Percentiles rank a stretch among this genome's conserved stretches.
These are phyloP conservation scores for Polyergus mexicanus DNA, from an alignment of 1,140 invertebrate genomes.

Conservation along the genomic window DNA sequence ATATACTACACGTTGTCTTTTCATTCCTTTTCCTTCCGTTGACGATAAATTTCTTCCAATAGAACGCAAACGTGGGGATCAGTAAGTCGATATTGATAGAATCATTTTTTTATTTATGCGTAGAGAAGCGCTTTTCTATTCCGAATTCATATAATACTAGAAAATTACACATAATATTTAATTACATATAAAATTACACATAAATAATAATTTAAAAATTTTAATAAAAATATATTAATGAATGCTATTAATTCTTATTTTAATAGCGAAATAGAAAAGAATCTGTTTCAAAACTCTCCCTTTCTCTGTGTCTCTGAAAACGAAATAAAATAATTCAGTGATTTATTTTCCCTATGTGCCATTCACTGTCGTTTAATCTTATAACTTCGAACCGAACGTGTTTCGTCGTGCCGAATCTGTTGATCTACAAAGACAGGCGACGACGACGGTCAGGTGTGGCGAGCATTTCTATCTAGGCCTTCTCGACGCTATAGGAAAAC, in stretches of 20 bases:
- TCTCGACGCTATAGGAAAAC: slow-evolving; percentile 48
- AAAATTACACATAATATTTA: neutral
- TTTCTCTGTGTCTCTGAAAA: neutral
- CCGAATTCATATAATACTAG: neutral
- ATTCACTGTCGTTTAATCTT: neutral
- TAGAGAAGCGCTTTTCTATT: slow-evolving; percentile 1
- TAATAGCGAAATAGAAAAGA: neutral
- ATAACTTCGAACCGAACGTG: neutral
- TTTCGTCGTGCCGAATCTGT: slow-evolving; percentile 19
- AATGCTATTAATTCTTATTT: neutral
- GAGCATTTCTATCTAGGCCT: slow-evolving; percentile 44
- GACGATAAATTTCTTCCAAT: neutral
- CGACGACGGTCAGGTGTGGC: slow-evolving; percentile 49
- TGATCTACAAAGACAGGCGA: neutral
- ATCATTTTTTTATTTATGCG: neutral
- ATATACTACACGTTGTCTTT: slow-evolving; percentile 17
- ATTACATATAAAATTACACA: neutral
- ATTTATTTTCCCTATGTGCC: neutral
- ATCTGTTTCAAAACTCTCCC: too few relatives aligned
- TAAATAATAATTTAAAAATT: neutral
- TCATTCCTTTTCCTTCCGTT: neutral
- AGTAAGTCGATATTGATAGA: neutral
- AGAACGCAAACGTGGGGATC: neutral
- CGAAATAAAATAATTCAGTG: neutral
- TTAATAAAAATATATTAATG: neutral